Evolutionary conservation across 2,888 invertebrate species (phyloP), one percentile per base, ranked within the genome.

Genomic region (Cheilosia urbana): DNA sequence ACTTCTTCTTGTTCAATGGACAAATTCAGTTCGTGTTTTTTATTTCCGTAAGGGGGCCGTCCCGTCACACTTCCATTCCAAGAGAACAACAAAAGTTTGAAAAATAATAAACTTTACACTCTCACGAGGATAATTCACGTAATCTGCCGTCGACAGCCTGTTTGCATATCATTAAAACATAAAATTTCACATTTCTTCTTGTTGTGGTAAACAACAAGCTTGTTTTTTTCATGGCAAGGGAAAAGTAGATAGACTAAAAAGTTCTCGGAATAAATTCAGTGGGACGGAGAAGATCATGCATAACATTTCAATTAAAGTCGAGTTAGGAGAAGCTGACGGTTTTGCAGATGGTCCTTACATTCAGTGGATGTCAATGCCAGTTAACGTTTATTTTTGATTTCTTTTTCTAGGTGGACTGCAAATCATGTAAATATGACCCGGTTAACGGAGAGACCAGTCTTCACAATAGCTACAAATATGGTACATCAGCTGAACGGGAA

Each of bases 361-460:
- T 51, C 51, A 13, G 4, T 51, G 6, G 13, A 40, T 37, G 19
- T 37, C 34, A 37, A 2, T 58, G 24, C 19, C 66, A 9, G 47
- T 24, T 19, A 11, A 19, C 27, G 17, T 47, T 27, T 72, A 63
- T 60, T 69, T 60, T 68, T 60, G 47, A 45, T 60, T 21, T 82
- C 24, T 79, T 21, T 17, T 89, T 90, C 24, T 87, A 92, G 92
- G 87, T 90, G 80, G 91, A 89, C 87, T 92, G 91, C 87, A 92
- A 90, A 87, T 88, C 89, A 87, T 92, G 92, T 89, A 91, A 92
- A 89, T 92, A 92, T 83, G 92, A 92, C 88, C 89, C 89, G 72
- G 89, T 92, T 66, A 89, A 89, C 81, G 90, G 89, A 37, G 91
- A 92, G 81, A 90, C 90, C 40, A 91, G 89, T 87, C 88, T 90